phyloP scores from a whole-genome alignment of 2,888 invertebrate genomes.

The Drosophila yooni region DNA sequence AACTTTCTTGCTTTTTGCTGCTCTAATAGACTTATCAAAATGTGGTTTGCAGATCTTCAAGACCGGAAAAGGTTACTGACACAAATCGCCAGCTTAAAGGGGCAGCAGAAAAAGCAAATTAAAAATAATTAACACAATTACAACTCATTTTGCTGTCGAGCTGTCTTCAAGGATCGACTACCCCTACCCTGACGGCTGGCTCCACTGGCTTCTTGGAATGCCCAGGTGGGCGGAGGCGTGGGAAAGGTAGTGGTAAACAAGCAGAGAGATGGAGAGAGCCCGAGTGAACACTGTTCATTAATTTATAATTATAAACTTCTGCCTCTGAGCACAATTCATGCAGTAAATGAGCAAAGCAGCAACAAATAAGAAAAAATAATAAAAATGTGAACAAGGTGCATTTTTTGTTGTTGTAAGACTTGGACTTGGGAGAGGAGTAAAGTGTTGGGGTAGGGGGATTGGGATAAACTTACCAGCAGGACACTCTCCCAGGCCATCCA shows the following conservation, averaged over 20 bases:
- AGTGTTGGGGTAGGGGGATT: neutral
- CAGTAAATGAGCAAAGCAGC: slow-evolving; percentile 38
- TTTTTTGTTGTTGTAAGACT: neutral
- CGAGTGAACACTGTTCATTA: slow-evolving; percentile 64
- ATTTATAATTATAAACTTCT: slow-evolving; percentile 76
- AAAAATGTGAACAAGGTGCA: slow-evolving; percentile 23
- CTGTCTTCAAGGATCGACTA: slow-evolving; percentile 52
- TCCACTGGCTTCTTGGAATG: slow-evolving; percentile 13
- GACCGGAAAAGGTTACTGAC: slow-evolving; percentile 61
- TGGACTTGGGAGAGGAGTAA: neutral
- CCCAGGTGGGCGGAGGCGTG: neutral
- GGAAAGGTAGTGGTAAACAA: slow-evolving; percentile 1
- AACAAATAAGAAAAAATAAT: slow-evolving; percentile 7
- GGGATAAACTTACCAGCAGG: slow-evolving; percentile 87
- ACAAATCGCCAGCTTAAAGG: slow-evolving; percentile 59
- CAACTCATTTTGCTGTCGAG: slow-evolving; percentile 67
- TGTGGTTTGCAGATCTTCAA: slow-evolving; percentile 21
- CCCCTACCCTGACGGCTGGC: slow-evolving; percentile 6
- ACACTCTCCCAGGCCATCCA: slow-evolving; percentile 96
- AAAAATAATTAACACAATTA: slow-evolving; percentile 72
- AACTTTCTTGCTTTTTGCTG: slow-evolving; percentile 21
- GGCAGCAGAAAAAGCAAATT: slow-evolving; percentile 63
- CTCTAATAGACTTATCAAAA: slow-evolving; percentile 28
- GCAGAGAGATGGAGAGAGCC: slow-evolving; percentile 9
- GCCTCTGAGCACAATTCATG: slow-evolving; percentile 57